A percentile compares a stretch with the other conserved stretches of the same genome.
These are phyloP conservation scores for Drosophila peninsularis DNA, from an alignment of 2,888 invertebrate species.

Conservation along the genomic window DNA sequence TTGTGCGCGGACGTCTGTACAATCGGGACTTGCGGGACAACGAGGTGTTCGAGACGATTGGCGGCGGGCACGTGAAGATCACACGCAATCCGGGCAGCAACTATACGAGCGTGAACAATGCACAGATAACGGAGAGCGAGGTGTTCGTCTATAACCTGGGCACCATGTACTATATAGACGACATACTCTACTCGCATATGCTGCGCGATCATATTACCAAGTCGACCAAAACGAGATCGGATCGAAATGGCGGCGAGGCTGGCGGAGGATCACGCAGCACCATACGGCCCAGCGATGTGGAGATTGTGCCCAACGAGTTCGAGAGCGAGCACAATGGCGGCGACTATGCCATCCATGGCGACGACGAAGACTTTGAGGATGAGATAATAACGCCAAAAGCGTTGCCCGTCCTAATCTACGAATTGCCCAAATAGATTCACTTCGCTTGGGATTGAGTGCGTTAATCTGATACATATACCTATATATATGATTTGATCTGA, in stretches of 20 bases:
- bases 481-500: slow-evolving; percentile 30
- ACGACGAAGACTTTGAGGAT: slow-evolving; percentile 84
- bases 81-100: slow-evolving; percentile 85
- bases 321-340: slow-evolving; percentile 82
- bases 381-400: slow-evolving; percentile 85
- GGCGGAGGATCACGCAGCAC: slow-evolving; percentile 71
- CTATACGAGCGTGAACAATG: slow-evolving; percentile 86
- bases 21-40: slow-evolving; percentile 87
- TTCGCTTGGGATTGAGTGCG: not conserved
- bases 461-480: not conserved
- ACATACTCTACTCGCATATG: slow-evolving; percentile 86
- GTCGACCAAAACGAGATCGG: slow-evolving; percentile 74
- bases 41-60: slow-evolving; percentile 86
- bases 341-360: slow-evolving; percentile 82
- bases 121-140: slow-evolving; percentile 87
- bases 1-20: slow-evolving; percentile 87
- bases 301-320: slow-evolving; percentile 84
- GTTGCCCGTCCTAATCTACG: slow-evolving; percentile 83
- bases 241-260: slow-evolving; percentile 63
- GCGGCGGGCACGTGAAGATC: slow-evolving; percentile 86
- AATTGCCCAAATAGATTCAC: slow-evolving; percentile 81
- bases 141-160: slow-evolving; percentile 88
- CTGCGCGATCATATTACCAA: slow-evolving; percentile 81
- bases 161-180: slow-evolving; percentile 88
- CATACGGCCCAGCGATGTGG: slow-evolving; percentile 82